Evolutionary conservation across 1,140 invertebrate species (phyloP), one percentile per base, ranked within the genome.

Genomic region (Callitettix versicolor): DNA sequence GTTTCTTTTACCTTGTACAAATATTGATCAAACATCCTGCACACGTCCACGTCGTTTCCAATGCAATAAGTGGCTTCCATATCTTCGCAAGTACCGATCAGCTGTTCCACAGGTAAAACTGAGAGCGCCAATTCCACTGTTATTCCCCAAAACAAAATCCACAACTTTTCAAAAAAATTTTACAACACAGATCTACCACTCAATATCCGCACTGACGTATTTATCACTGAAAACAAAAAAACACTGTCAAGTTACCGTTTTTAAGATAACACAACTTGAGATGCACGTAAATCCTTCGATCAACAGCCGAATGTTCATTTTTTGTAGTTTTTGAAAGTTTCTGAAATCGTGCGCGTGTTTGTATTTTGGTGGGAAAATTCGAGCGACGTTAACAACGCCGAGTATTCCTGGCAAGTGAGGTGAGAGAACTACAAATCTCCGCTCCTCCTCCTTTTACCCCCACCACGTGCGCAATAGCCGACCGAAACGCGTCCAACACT

Each of bases 21-120:
- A 66, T 80, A 81, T 69, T 80, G 79, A 67, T 81, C 79, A 61
- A 80, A 81, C 79, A 81, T 80, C 65, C 79, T 76, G 71, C 76
- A 76, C 55, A 79, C 75, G 65, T 81, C 79, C 63, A 79, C 72
- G 67, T 81, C 79, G 62, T 68, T 76, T 64, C 73, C 76, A 61
- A 78, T 76, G 68, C 76, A 77, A 64, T 81, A 80, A 61, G 77
- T 77, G 57, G 78, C 75, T 67, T 81, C 79, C 77, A 80, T 79
- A 66, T 60, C 60, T 20, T 56, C 54, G 38, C 49, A 53, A 53
- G 48, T 42, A 41, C 54, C 55, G 34, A 53, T 55, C 15, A 36
- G 36, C 15, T 42, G 38, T 12, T 21, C 40, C n/a, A 38, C 30
- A n/a, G 42, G 26, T 33, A 38, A 22, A 36, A 34, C 43, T 26